Base-by-base conservation (phyloP, 2,888 invertebrate genomes). In the Meiosimyza platycephala region DNA sequence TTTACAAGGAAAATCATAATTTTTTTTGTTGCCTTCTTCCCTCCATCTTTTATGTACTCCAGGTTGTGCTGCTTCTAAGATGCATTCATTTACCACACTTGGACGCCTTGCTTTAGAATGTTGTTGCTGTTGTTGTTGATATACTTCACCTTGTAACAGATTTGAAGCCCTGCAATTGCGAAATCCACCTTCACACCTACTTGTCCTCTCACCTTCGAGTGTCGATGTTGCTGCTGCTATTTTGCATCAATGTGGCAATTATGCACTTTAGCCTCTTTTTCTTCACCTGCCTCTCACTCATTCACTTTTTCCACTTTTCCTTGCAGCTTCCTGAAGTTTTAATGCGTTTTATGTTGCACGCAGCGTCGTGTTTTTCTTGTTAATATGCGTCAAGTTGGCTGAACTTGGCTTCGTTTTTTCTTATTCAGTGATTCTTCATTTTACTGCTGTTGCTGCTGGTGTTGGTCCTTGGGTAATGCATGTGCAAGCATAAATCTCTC, bases 61-160 rank as follows among this genome's bases (percentile, higher is more conserved):
- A 40, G 6, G 40, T 40, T 51, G 16, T 40, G 52, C 60, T 40
- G 16, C 40, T 55, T 7, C 59, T 22, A 15, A 13, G 3, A 12
- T 15, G 5, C 18, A 2, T 51, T 50, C 59, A 15, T 15, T 57
- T 22, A 40, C 33, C n/a, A 50, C 51, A 64, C 63, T 18, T 67
- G 54, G n/a, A 67, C 52, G 66, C 66, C 33, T 22, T 66, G 50
- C 16, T n/a, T 54, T 7, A 11, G 40, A 57, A 50, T 57, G 33
- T 51, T 60, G 18, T 7, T 12, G 62, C 28, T 54, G 48, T 15
- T 47, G 55, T 9, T 71, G 70, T 52, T 65, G 60, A 65, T 65
- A 66, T 62, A 70, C 67, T 76, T 76, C 68, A 76, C 75, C 75
- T 76, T 74, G 75, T 76, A 72, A 76, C 75, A 76, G 55, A 71